Base-by-base conservation (phyloP, 2,113 vertebrate species). In the Dasyurus viverrinus region DNA sequence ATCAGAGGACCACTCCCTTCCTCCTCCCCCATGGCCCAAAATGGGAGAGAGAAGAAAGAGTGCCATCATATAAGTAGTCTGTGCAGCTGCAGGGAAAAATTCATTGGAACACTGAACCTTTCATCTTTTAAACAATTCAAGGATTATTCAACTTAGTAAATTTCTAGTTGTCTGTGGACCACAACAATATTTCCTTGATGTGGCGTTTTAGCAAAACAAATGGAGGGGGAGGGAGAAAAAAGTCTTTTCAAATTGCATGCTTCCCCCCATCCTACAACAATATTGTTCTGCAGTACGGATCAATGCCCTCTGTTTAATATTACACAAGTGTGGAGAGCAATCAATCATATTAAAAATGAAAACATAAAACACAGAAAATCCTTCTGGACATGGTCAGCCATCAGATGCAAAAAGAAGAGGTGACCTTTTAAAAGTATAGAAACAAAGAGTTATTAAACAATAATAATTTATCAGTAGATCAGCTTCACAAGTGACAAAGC, bases 401-500 rank as follows among this genome's bases (percentile, higher is more conserved):
- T 84, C 93, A 96, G 94, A 93, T 91, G 95, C 93, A 96, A 57
- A 93, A 1, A 55, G 25, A 93, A 1, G 84, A 96, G 50, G 48
- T 10, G 89, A 93, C 91, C n/a, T 94, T 95, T 57, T 46, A 95
- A 96, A 25, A n/a, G 54, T 36, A 50, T 16, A 90, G 94, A 98
- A 97, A 95, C 95, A 95, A 96, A 91, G 90, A 91, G 93, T 42
- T 94, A 92, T 95, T 97, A 95, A 96, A 95, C 55, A 97, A 42
- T 57, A 97, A 94, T 54, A 92, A 96, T 94, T 96, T 93, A 54
- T 94, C 94, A 96, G 92, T 55, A 98, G 97, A 95, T 95, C 76
- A 93, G 96, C 48, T 95, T 92, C 93, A 90, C 96, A 93, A 94
- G 89, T 95, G 95, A 89, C 96, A 97, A 97, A 98, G 96, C 96